These are phyloP conservation scores for Eledona agricola DNA, from an alignment of 2,888 invertebrate genomes.

Conservation along the genomic window DNA sequence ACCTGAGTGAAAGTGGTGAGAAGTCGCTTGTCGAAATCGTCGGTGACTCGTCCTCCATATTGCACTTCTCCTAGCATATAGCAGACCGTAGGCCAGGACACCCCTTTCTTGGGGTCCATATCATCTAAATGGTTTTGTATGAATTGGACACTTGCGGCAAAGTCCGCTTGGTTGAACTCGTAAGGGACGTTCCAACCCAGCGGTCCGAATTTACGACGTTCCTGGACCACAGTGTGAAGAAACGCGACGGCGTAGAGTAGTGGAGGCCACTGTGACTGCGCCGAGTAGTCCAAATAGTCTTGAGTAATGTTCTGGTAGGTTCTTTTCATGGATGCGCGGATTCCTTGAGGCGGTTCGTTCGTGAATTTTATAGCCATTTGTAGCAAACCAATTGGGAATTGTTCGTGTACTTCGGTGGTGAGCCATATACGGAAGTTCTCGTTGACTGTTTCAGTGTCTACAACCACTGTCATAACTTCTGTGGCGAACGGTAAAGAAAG, in stretches of 20 bases:
- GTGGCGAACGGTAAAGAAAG: conserved; percentile 93
- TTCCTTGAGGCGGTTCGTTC: conserved; percentile 96
- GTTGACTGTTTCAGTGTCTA: conserved; percentile 84
- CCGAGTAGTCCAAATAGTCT: conserved; percentile 91
- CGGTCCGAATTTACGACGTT: conserved; percentile 94
- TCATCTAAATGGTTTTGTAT: conserved; percentile 97
- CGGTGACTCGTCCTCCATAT: conserved; percentile 88
- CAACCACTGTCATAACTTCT: conserved; percentile 88
- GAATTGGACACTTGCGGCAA: conserved; percentile 94
- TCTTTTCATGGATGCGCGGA: conserved; percentile 92
- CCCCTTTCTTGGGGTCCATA: conserved; percentile 95
- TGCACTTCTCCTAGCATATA: conserved; percentile 96
- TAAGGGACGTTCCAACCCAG: conserved; percentile 94
- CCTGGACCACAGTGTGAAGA: conserved; percentile 94
- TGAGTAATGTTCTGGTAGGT: conserved; percentile 91
- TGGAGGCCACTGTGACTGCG: conserved; percentile 92
- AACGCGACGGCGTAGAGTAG: conserved; percentile 93
- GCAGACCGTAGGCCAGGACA: conserved; percentile 96
- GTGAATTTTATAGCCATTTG: conserved; percentile 98
- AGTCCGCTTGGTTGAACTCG: conserved; percentile 97
- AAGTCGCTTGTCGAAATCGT: conserved; percentile 95
- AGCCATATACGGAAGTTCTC: conserved; percentile 87
- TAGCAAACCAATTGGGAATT: conserved; percentile 85
- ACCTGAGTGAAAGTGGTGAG: conserved; percentile 89
- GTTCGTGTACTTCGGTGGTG: conserved; percentile 92